phyloP scores from a whole-genome alignment of 2,113 vertebrate genomes.

The Leucopternis melanops region DNA sequence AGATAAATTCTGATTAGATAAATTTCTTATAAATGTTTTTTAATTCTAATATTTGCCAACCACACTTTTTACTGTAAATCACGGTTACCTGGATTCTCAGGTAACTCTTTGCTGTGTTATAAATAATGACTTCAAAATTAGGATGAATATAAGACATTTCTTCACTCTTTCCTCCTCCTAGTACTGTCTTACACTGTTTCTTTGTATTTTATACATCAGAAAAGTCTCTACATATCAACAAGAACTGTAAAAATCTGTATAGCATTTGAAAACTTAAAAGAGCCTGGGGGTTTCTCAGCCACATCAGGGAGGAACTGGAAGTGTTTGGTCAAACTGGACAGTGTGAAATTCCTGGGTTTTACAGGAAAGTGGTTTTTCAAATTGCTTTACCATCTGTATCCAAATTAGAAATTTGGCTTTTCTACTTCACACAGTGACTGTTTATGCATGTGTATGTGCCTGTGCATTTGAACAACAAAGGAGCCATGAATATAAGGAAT shows the following conservation, averaged over 20 bases:
- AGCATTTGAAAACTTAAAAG: not conserved
- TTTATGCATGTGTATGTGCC: not conserved
- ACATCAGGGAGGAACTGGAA: not conserved
- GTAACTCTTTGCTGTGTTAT: not conserved
- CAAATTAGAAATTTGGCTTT: not conserved
- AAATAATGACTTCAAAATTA: not conserved
- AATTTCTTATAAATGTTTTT: not conserved
- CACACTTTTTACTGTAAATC: not conserved
- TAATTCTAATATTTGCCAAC: not conserved
- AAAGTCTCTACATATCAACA: not conserved
- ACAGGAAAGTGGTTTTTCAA: not conserved
- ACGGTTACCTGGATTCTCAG: not conserved
- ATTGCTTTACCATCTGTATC: not conserved
- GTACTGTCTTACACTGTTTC: not conserved
- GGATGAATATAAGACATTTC: not conserved
- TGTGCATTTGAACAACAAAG: not conserved
- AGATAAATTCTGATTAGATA: not conserved
- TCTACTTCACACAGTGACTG: not conserved
- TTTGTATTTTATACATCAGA: not conserved
- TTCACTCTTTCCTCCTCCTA: not conserved
- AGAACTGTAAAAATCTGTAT: not conserved
- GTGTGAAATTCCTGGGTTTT: not conserved
- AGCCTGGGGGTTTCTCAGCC: not conserved
- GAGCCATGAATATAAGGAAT: not conserved
- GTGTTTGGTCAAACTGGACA: not conserved